Percentiles rank a stretch among this genome's conserved stretches.
phyloP scores from a whole-genome alignment of 2,113 vertebrate species.

The Ictalurus furcatus region DNA sequence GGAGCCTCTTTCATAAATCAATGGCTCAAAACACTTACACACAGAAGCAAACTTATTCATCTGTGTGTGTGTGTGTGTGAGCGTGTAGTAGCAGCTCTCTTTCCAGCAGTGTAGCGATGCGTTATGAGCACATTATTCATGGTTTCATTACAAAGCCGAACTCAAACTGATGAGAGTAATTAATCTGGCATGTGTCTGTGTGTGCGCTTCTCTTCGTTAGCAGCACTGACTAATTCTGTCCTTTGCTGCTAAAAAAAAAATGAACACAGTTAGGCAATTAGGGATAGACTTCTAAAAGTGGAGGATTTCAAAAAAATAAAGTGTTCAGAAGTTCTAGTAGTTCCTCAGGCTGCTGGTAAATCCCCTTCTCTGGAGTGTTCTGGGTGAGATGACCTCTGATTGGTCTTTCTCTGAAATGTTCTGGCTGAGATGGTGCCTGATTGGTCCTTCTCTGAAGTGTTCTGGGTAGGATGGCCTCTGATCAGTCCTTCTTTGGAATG shows the following conservation, averaged over 20 bases:
- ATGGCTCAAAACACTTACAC: constrained; percentile 30
- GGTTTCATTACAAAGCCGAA: constrained; percentile 48
- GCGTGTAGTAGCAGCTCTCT: not conserved
- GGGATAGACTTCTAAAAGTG: constrained; percentile 11
- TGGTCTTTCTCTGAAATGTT: not conserved
- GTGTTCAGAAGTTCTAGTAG: not conserved
- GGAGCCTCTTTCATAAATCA: constrained; percentile 48
- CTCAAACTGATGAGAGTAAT: constrained; percentile 48
- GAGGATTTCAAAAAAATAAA: constrained; percentile 7
- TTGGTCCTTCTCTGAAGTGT: not conserved
- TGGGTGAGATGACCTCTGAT: not conserved
- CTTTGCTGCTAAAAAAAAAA: constrained; percentile 19
- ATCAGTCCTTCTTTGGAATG: not conserved
- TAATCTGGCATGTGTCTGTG: constrained; percentile 45
- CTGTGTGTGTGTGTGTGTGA: constrained; percentile 3
- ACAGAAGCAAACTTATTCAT: not conserved
- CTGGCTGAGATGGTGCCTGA: not conserved
- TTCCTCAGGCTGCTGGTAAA: not conserved
- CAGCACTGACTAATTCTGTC: constrained; percentile 36
- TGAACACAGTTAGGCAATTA: not conserved
- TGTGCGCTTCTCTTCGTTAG: constrained; percentile 41
- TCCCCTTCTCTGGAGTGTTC: not conserved
- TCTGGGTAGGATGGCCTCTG: not conserved
- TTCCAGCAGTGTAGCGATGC: constrained; percentile 30
- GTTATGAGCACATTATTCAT: constrained; percentile 57